Conservation (phyloP, 1,140 invertebrate species). For the Cotesia glomerata region DNA sequence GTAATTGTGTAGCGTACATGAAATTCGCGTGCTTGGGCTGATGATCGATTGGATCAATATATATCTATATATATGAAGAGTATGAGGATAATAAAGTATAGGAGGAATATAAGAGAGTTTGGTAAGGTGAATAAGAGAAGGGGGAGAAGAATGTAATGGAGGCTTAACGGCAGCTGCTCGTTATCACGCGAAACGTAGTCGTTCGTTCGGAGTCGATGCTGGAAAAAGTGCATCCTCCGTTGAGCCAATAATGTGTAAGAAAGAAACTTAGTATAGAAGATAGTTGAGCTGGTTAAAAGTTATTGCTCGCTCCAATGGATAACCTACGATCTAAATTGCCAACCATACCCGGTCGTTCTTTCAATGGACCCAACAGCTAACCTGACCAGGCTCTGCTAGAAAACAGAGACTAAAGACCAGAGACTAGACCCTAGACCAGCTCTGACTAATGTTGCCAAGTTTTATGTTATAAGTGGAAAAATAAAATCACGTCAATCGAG, state of each 20-base stretch:
- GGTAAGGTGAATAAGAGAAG: too few species aligned
- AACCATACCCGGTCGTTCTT: conserved; percentile 20
- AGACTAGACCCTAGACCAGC: conserved; percentile 6
- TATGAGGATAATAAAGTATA: not conserved
- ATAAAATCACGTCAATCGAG: too few species aligned
- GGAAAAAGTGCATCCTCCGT: conserved; percentile 19
- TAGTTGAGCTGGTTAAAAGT: conserved; percentile 42
- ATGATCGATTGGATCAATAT: conserved; percentile 17
- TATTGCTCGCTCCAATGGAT: conserved; percentile 45
- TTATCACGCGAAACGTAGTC: conserved; percentile 29
- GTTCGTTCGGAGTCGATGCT: conserved; percentile 10
- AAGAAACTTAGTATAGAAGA: conserved; percentile 16
- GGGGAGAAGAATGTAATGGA: conserved; percentile 24
- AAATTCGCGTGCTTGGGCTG: not conserved
- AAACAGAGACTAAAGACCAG: too few species aligned
- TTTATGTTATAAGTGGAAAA: not conserved
- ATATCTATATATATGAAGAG: not conserved
- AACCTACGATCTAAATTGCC: conserved; percentile 45
- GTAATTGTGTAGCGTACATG: too few species aligned
- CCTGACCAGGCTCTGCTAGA: not conserved
- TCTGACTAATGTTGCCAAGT: conserved; percentile 25
- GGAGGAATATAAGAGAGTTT: not conserved
- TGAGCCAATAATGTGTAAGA: conserved; percentile 31
- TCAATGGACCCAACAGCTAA: conserved; percentile 21
- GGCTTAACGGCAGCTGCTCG: conserved; percentile 30